phyloP scores from a whole-genome alignment of 2,797 vertebrate genomes.

The Schizopygopsis malacanthus region DNA sequence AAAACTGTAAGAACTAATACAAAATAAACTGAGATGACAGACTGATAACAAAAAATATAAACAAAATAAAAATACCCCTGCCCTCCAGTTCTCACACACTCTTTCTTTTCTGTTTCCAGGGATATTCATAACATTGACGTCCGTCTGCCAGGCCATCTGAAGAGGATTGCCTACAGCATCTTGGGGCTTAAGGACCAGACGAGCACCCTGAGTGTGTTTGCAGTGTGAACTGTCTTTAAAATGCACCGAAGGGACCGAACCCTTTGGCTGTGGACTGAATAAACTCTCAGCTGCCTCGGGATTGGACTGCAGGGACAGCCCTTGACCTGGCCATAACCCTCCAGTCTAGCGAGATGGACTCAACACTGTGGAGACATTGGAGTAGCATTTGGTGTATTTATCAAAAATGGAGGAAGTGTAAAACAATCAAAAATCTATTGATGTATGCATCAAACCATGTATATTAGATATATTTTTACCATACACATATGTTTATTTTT shows the following conservation, averaged over 20 bases:
- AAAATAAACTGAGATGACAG: not conserved
- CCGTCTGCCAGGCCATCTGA: slow-evolving; percentile 92
- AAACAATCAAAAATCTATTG: slow-evolving; percentile 54
- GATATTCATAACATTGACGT: slow-evolving; percentile 94
- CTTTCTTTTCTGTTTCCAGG: slow-evolving; percentile 71
- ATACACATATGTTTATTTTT: slow-evolving; percentile 64
- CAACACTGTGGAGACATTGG: slow-evolving; percentile 62
- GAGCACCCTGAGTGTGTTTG: slow-evolving; percentile 86
- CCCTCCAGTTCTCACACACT: slow-evolving; percentile 36
- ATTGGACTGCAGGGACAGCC: slow-evolving; percentile 66
- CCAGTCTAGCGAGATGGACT: slow-evolving; percentile 65
- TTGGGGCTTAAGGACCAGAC: slow-evolving; percentile 93
- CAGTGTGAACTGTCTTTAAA: slow-evolving; percentile 73
- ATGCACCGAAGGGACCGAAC: slow-evolving; percentile 47
- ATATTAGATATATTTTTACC: slow-evolving; percentile 77
- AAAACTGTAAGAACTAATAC: not conserved
- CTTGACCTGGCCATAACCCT: slow-evolving; percentile 60
- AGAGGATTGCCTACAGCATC: slow-evolving; percentile 94
- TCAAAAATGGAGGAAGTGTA: slow-evolving; percentile 52
- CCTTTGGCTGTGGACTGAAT: slow-evolving; percentile 62
- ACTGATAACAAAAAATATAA: not conserved
- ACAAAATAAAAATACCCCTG: not conserved
- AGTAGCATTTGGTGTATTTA: slow-evolving; percentile 65
- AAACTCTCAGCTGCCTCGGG: slow-evolving; percentile 71
- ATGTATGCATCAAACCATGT: slow-evolving; percentile 70